Conservation (phyloP, 2,888 invertebrate genomes). For the Caenorhabditis sinica region DNA sequence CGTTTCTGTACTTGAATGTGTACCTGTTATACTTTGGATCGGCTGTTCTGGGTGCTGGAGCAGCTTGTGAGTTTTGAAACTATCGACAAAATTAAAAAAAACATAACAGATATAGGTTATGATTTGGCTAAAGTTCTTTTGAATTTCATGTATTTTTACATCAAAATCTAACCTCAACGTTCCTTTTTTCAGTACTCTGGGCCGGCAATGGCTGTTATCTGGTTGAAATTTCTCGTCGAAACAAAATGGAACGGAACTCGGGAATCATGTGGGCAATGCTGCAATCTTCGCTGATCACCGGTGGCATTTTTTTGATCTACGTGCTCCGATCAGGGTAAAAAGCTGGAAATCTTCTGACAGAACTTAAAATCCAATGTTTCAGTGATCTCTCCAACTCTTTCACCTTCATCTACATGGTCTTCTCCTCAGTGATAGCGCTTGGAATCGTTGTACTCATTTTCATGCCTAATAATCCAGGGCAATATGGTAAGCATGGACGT, state of each 20-base stretch:
- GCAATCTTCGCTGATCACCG: constrained; percentile 69
- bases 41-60: constrained; percentile 76
- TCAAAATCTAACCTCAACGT: too few species aligned
- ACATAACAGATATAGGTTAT: too few species aligned
- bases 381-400: constrained; percentile 66
- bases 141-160: too few species aligned
- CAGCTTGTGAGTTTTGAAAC: constrained; percentile 71
- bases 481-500: constrained; percentile 42
- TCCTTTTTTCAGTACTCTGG: constrained; percentile 74
- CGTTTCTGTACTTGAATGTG: constrained; percentile 76
- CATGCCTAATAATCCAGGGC: constrained; percentile 57
- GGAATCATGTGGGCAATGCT: constrained; percentile 77
- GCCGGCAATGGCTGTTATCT: constrained; percentile 74
- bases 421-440: constrained; percentile 49
- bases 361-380: constrained; percentile 4
- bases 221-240: constrained; percentile 64
- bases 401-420: constrained; percentile 67
- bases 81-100: too few species aligned
- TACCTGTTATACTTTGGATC: constrained; percentile 70
- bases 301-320: constrained; percentile 61
- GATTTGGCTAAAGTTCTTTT: too few species aligned
- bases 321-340: constrained; percentile 48
- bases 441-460: constrained; percentile 63
- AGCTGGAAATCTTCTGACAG: neutral
- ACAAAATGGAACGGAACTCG: constrained; percentile 70